Evolutionary conservation across 2,113 vertebrate genomes (phyloP).

Genomic region (Pseudopipra pipra): DNA sequence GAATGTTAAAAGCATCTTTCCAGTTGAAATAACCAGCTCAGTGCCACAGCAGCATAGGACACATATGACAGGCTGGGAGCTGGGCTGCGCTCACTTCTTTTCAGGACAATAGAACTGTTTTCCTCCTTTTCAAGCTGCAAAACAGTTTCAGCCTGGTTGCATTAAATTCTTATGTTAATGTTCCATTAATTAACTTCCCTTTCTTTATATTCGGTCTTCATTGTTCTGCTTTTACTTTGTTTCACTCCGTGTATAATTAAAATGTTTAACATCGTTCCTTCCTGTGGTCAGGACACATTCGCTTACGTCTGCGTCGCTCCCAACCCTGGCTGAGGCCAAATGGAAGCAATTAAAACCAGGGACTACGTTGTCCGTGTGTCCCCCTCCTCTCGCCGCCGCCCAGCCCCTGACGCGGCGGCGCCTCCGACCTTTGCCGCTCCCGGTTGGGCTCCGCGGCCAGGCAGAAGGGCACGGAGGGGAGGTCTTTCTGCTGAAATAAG

Average conservation of each 20-base stretch:
- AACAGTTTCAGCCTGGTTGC: constrained; percentile 41
- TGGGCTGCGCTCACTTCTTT: background rate
- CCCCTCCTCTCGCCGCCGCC: background rate
- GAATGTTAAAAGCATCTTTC: background rate
- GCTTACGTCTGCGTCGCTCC: background rate
- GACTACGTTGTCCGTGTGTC: background rate
- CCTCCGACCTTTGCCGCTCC: background rate
- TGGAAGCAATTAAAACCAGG: constrained; percentile 63
- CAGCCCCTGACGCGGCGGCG: background rate
- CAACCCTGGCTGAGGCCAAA: constrained; percentile 37
- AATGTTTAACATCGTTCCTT: constrained; percentile 35
- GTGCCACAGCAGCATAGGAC: background rate
- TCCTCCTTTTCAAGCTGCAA: background rate
- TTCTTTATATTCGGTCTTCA: constrained; percentile 51
- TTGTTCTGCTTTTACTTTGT: constrained; percentile 71
- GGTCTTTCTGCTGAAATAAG: background rate
- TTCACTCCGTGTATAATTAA: constrained; percentile 50
- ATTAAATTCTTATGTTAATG: constrained; percentile 54
- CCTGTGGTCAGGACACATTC: constrained; percentile 37
- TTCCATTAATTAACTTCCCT: constrained; percentile 53
- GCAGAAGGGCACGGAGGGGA: background rate
- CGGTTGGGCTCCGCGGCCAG: background rate
- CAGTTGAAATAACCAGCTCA: background rate
- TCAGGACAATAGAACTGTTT: constrained; percentile 2
- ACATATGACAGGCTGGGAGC: background rate